Evolutionary conservation across 2,888 invertebrate genomes (phyloP).

Genomic region (Callimorpha dominula): DNA sequence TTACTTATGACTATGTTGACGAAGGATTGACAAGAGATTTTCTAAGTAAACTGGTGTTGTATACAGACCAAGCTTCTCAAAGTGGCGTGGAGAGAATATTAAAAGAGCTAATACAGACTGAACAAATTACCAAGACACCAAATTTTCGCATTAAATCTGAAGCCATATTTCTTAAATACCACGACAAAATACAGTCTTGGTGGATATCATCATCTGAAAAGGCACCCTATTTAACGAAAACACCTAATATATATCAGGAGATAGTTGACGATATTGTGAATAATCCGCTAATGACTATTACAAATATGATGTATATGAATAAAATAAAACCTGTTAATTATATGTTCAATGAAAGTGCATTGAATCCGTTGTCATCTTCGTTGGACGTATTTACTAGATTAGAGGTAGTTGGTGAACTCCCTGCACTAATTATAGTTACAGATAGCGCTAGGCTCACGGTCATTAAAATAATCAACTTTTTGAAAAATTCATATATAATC

Average conservation of each 20-base stretch:
- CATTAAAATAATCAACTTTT: conserved; percentile 1
- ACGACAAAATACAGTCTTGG: conserved; percentile 20
- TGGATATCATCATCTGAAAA: conserved; percentile 10
- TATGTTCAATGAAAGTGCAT: conserved; percentile 2
- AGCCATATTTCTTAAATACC: conserved; percentile 19
- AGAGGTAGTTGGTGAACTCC: neutral
- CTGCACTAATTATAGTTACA: conserved; percentile 14
- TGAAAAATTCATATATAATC: conserved; percentile 4
- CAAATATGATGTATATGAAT: conserved; percentile 2
- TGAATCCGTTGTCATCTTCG: neutral
- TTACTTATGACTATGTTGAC: conserved; percentile 8
- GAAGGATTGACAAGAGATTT: conserved; percentile 2
- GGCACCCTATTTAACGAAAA: conserved; percentile 12
- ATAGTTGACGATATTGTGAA: neutral
- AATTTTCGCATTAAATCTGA: conserved; percentile 12
- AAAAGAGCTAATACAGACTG: conserved; percentile 2
- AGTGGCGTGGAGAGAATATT: conserved; percentile 26
- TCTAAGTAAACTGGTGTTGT: conserved; percentile 9
- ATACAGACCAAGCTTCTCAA: conserved; percentile 22
- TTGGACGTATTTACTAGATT: neutral
- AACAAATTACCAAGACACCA: neutral
- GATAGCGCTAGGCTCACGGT: conserved; percentile 13
- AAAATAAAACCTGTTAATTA: conserved; percentile 16
- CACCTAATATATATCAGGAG: conserved; percentile 1
- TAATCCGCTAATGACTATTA: conserved; percentile 5